Evolutionary conservation across 2,888 invertebrate species (phyloP).

Genomic region (Cinara cedri): DNA sequence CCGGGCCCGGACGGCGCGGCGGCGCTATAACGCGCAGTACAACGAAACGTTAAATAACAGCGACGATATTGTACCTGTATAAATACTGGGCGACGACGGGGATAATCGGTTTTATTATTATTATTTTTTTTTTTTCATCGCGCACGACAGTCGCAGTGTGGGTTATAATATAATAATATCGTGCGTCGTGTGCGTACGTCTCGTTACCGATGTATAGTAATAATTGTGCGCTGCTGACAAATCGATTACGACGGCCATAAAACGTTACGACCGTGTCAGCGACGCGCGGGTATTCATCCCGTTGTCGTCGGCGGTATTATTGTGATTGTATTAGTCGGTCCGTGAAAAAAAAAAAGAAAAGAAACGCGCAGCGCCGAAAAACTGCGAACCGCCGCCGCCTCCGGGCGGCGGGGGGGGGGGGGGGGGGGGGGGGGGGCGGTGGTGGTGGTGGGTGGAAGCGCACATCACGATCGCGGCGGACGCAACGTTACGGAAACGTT

Average conservation of each 20-base stretch:
- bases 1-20: too few species aligned
- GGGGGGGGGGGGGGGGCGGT: too few species aligned
- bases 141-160: not conserved
- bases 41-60: too few species aligned
- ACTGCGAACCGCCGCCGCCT: slow-evolving; percentile 27
- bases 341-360: slow-evolving; percentile 11
- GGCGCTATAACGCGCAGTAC: too few species aligned
- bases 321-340: slow-evolving; percentile 20
- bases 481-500: slow-evolving; percentile 48
- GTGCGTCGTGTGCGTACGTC: too few species aligned
- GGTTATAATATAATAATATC: too few species aligned
- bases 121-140: slow-evolving; percentile 1
- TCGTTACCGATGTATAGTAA: too few species aligned
- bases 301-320: not conserved
- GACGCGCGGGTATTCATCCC: slow-evolving; percentile 25
- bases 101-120: slow-evolving; percentile 50
- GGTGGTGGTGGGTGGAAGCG: too few species aligned
- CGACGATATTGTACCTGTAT: too few species aligned
- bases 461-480: not conserved
- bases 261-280: slow-evolving; percentile 16
- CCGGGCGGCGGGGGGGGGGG: too few species aligned
- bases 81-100: too few species aligned
- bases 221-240: slow-evolving; percentile 46
- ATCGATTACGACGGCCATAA: slow-evolving; percentile 40
- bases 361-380: not conserved